Conservation (phyloP, 2,888 invertebrate species). For the Drosophila nigricruria region DNA sequence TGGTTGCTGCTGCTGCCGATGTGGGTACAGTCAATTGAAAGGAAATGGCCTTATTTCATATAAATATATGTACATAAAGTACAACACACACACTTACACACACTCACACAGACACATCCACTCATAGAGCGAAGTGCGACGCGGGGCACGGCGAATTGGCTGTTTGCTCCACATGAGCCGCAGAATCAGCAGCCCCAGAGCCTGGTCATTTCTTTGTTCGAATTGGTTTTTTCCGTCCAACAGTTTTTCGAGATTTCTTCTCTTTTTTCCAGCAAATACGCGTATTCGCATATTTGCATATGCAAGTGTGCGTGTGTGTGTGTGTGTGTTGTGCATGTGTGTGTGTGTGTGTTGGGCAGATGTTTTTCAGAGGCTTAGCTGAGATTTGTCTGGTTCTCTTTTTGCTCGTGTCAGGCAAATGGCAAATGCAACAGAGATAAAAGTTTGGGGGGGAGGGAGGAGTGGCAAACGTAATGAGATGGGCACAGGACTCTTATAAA, state of each 20-base stretch:
- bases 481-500: constrained; percentile 2
- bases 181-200: constrained; percentile 65
- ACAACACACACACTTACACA: constrained; percentile 59
- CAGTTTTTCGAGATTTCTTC: constrained; percentile 42
- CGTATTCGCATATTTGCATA: constrained; percentile 20
- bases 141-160: constrained; percentile 6
- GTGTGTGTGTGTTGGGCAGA: constrained; percentile 61
- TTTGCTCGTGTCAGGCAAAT: constrained; percentile 52
- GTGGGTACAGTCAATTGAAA: constrained; percentile 81
- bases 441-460: neutral
- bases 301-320: constrained; percentile 16
- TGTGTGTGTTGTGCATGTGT: constrained; percentile 17
- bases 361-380: constrained; percentile 69
- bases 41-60: constrained; percentile 81
- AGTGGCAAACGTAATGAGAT: neutral
- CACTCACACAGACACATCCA: constrained; percentile 19
- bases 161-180: constrained; percentile 42
- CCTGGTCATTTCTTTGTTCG: constrained; percentile 81
- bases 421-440: constrained; percentile 40
- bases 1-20: constrained; percentile 65
- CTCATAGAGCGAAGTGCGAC: constrained; percentile 20
- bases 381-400: constrained; percentile 62
- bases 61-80: constrained; percentile 80
- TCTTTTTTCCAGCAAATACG: constrained; percentile 27
- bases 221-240: constrained; percentile 74